Conservation (phyloP, 2,113 vertebrate genomes). For the Chinchilla lanigera region DNA sequence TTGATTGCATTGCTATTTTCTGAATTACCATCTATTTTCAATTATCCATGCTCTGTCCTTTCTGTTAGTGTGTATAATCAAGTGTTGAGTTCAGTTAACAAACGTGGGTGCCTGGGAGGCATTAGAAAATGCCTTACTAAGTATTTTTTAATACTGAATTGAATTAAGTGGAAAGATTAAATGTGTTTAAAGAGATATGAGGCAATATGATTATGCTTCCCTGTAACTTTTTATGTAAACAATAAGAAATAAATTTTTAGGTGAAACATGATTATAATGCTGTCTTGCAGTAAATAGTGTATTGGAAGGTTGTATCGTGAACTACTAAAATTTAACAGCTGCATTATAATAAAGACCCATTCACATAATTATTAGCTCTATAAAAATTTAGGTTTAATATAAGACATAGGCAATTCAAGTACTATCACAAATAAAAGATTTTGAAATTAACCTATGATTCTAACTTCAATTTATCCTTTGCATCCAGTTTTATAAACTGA, state of each 20-base stretch:
- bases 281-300: constrained; percentile 5
- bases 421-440: not conserved
- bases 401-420: not conserved
- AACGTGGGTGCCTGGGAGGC: not conserved
- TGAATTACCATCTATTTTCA: constrained; percentile 39
- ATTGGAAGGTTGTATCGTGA: not conserved
- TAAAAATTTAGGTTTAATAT: not conserved
- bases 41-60: constrained; percentile 18
- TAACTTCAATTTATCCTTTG: not conserved
- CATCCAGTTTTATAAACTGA: constrained; percentile 54
- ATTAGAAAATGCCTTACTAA: constrained; percentile 23
- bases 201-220: not conserved
- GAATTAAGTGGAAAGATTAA: constrained; percentile 45
- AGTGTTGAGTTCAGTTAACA: constrained; percentile 25
- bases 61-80: constrained; percentile 39
- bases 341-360: constrained; percentile 37
- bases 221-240: constrained; percentile 45
- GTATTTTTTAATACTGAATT: constrained; percentile 54
- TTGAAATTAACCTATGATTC: not conserved
- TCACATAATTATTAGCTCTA: constrained; percentile 26
- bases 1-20: constrained; percentile 16
- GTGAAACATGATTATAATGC: constrained; percentile 3
- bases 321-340: constrained; percentile 50
- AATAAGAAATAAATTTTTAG: constrained; percentile 56
- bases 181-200: constrained; percentile 25